Evolutionary conservation across 1,140 invertebrate genomes (phyloP), one percentile per base, ranked within the genome.

Genomic region (Venustaconcha ellipsiformis): DNA sequence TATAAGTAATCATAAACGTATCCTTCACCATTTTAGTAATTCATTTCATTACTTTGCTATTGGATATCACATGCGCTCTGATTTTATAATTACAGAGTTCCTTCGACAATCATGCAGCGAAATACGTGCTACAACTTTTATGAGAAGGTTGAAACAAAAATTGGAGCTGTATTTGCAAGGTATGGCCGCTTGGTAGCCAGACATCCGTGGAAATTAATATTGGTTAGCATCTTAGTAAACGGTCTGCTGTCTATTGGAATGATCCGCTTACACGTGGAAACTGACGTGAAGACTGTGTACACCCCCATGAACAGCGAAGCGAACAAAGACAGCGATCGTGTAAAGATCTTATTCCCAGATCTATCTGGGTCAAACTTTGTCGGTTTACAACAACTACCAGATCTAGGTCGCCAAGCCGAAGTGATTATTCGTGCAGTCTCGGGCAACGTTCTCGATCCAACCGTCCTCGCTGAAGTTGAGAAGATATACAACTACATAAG

Each of bases 241-340:
- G 60, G 57, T 59, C 72, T 78, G 14, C 77, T 82, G 11, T 82
- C 67, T 5, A 70, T 83, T 14, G 83, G 76, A 58, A 77, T 82
- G 72, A 71, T 83, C 14, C 74, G 76, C n/a, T 30, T 82, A 1
- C 69, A 74, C 57, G 48, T 59, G 11, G 30, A 66, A 14, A 63
- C 67, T 30, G 74, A 73, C 56, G 70, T 77, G 11, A 69, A 74
- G 56, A 57, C 65, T 17, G 74, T 74, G 6, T 80, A 80, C 30
- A 80, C 74, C 14, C 74, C 74, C 11, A 48, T 48, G 6, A 48
- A 48, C 37, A 48, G 37, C 37, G 37, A 48, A 48, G 63, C 72
- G 13, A 23, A 57, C 13, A 17, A 67, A 5, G 72, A 73, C 30
- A 14, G n/a, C 8, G 17, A 73, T 18, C n/a, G 56, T 20, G 64